Percentiles rank a stretch among this genome's conserved stretches.
Evolutionary conservation across 2,797 vertebrate species (phyloP).

Genomic region (Pempheris klunzingeri): DNA sequence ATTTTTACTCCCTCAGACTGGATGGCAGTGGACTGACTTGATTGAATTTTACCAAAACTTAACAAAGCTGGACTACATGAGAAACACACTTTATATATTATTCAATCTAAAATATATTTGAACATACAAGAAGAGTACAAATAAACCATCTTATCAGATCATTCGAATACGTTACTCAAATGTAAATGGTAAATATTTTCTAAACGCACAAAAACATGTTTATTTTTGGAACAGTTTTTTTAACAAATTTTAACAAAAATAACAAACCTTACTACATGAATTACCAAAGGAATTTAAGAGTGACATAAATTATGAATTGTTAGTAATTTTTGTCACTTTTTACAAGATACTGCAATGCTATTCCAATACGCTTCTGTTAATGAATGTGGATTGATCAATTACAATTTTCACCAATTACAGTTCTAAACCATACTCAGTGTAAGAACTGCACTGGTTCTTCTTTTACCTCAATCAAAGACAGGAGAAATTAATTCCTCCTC

Average conservation of each 20-base stretch:
- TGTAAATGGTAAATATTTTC: background rate
- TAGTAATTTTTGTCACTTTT: background rate
- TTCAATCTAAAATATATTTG: background rate
- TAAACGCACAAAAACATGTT: background rate
- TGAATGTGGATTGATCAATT: background rate
- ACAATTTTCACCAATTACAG: background rate
- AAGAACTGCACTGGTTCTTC: background rate
- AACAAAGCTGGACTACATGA: background rate
- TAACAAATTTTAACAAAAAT: no score
- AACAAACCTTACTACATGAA: background rate
- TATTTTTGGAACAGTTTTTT: no score
- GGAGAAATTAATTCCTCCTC: background rate
- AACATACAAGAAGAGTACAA: background rate
- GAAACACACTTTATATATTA: background rate
- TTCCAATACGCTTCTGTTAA: background rate
- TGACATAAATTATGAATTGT: background rate
- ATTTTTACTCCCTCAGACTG: background rate
- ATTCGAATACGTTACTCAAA: background rate
- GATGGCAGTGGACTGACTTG: background rate
- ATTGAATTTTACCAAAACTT: background rate
- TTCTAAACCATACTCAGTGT: background rate
- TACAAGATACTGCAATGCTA: background rate
- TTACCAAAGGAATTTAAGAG: background rate
- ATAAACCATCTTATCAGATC: background rate
- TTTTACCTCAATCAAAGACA: slow-evolving; percentile 2